Evolutionary conservation across 2,113 vertebrate species (phyloP).

Genomic region (Progne subis): DNA sequence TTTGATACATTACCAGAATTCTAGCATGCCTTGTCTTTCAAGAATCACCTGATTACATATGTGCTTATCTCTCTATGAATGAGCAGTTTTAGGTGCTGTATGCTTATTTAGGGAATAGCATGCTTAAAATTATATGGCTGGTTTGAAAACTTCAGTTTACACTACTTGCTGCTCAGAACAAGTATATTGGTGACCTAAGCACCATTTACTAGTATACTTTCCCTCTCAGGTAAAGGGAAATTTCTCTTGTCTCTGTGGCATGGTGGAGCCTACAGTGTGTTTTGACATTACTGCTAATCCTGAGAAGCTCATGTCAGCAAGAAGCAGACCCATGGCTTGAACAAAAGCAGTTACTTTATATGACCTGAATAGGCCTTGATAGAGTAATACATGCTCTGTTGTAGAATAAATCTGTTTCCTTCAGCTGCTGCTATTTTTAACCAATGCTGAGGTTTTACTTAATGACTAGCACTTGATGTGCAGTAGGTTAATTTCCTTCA

Average conservation of each 20-base stretch:
- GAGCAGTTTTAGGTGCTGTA: not conserved
- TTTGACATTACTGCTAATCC: not conserved
- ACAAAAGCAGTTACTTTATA: not conserved
- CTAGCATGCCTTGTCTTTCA: not conserved
- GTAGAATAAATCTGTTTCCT: not conserved
- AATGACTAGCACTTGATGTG: not conserved
- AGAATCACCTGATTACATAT: not conserved
- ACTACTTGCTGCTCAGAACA: not conserved
- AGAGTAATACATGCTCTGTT: not conserved
- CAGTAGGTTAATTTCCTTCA: not conserved
- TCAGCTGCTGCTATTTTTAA: not conserved
- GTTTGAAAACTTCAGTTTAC: not conserved
- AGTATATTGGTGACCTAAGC: not conserved
- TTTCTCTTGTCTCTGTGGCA: not conserved
- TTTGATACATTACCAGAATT: not conserved
- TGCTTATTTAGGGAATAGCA: not conserved
- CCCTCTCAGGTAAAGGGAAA: not conserved
- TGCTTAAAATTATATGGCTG: not conserved
- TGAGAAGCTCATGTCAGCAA: not conserved
- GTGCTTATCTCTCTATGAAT: not conserved
- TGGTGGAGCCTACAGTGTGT: not conserved
- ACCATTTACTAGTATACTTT: not conserved
- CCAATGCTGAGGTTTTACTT: not conserved
- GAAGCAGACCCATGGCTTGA: not conserved
- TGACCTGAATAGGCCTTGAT: not conserved